These are phyloP conservation scores for Nipponia nippon DNA, from an alignment of 2,113 vertebrate genomes.

Conservation along the genomic window DNA sequence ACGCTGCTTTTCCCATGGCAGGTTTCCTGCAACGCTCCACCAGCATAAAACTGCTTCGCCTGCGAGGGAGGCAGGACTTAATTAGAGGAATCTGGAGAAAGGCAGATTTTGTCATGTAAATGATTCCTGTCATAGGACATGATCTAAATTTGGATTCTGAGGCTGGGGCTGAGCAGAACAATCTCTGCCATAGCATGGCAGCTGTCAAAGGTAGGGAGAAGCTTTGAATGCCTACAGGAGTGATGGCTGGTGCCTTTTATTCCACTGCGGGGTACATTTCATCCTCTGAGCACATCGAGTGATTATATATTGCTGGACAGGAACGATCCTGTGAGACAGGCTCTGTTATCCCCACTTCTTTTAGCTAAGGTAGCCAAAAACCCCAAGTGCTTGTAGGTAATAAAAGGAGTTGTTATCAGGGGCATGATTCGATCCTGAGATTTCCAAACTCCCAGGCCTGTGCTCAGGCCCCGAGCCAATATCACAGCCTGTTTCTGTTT, in stretches of 20 bases:
- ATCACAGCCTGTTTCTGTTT: slow-evolving; percentile 26
- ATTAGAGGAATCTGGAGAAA: slow-evolving; percentile 56
- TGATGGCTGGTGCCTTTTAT: slow-evolving; percentile 47
- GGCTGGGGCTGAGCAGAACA: slow-evolving; percentile 58
- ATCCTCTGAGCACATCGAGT: slow-evolving; percentile 3
- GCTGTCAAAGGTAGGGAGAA: slow-evolving; percentile 63
- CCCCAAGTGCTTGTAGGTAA: not conserved
- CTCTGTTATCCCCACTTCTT: not conserved
- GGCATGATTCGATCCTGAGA: slow-evolving; percentile 8
- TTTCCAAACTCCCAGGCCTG: slow-evolving; percentile 31
- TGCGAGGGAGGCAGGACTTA: slow-evolving; percentile 52
- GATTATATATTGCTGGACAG: slow-evolving; percentile 20
- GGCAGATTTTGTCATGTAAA: slow-evolving; percentile 68
- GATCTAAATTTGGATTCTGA: slow-evolving; percentile 56
- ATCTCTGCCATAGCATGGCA: slow-evolving; percentile 23
- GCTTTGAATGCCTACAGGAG: slow-evolving; percentile 38
- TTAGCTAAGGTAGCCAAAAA: slow-evolving; percentile 17
- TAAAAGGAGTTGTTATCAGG: slow-evolving; percentile 6
- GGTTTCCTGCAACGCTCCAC: not conserved
- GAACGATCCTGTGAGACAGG: not conserved
- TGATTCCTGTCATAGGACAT: slow-evolving; percentile 58
- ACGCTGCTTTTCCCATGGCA: not conserved
- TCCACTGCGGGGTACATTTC: slow-evolving; percentile 7
- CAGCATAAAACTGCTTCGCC: not conserved
- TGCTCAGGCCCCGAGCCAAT: not conserved